Evolutionary conservation across 2,797 vertebrate genomes (phyloP).

Genomic region (Pseudochirops cupreus): DNA sequence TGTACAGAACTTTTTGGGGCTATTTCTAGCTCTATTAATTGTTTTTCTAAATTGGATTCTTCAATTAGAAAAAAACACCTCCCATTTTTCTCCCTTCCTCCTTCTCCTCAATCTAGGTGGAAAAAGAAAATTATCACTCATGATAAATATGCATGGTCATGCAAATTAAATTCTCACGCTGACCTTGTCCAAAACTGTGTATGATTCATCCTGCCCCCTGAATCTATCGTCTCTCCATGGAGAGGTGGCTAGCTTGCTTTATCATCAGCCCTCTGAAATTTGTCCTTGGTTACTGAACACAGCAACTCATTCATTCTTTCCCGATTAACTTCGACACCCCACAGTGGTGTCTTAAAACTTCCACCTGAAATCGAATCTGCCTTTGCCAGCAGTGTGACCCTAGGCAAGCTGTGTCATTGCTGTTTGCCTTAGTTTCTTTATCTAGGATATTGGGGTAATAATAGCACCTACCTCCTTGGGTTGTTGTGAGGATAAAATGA

Average conservation of each 20-base stretch:
- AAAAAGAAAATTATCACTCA: background rate
- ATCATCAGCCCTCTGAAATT: background rate
- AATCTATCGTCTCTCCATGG: background rate
- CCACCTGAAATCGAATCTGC: background rate
- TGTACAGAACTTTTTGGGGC: background rate
- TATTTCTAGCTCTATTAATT: background rate
- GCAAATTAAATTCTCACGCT: background rate
- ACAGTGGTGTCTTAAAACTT: background rate
- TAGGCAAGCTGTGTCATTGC: background rate
- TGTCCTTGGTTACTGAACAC: background rate
- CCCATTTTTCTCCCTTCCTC: background rate
- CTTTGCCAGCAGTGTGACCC: too few species aligned
- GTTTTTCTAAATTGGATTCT: background rate
- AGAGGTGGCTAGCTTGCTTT: background rate
- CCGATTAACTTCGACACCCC: background rate
- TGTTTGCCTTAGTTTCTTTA: background rate
- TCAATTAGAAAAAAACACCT: background rate
- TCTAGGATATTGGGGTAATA: background rate
- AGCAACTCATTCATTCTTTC: background rate
- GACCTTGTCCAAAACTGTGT: background rate
- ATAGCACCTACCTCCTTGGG: background rate
- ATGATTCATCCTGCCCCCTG: background rate
- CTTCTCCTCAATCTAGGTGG: background rate
- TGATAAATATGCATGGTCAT: background rate
- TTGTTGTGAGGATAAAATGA: background rate